Percentiles rank a stretch among this genome's conserved stretches.
Evolutionary conservation across 2,113 vertebrate species (phyloP).

Genomic region (Nothoprocta pentlandii): DNA sequence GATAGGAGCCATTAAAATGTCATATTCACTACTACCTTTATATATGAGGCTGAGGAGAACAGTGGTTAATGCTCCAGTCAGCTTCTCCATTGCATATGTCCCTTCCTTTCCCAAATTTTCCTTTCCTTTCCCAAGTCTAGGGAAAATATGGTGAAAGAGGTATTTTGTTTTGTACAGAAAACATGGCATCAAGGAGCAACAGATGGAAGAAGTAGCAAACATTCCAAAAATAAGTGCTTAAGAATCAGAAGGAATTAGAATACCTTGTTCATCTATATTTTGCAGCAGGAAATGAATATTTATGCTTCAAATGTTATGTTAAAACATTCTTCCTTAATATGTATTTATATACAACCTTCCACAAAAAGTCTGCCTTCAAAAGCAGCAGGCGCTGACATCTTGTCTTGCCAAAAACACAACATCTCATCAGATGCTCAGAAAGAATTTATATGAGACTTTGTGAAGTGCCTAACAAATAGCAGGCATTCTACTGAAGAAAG

Average conservation of each 20-base stretch:
- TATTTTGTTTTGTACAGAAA: background rate
- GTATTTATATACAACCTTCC: constrained; percentile 70
- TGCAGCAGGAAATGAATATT: constrained; percentile 68
- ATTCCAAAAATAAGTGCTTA: constrained; percentile 35
- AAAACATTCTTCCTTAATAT: constrained; percentile 70
- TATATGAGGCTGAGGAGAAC: background rate
- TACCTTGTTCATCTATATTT: constrained; percentile 63
- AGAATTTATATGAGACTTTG: constrained; percentile 62
- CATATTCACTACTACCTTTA: background rate
- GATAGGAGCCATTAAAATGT: background rate
- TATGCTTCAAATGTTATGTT: constrained; percentile 68
- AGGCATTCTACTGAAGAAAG: constrained; percentile 63
- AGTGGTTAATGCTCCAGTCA: background rate
- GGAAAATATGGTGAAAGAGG: background rate
- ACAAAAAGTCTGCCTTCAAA: constrained; percentile 68
- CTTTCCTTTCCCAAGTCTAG: background rate
- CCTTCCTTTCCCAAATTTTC: background rate
- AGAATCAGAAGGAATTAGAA: constrained; percentile 45
- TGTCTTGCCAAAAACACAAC: constrained; percentile 55
- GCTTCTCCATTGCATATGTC: background rate
- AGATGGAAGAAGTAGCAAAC: background rate
- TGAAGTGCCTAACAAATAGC: constrained; percentile 68
- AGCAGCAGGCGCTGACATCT: constrained; percentile 64
- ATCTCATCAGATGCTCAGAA: constrained; percentile 62
- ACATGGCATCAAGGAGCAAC: constrained; percentile 3